Evolutionary conservation across 2,888 invertebrate species (phyloP).

Genomic region (Nemotelus pantherinus): DNA sequence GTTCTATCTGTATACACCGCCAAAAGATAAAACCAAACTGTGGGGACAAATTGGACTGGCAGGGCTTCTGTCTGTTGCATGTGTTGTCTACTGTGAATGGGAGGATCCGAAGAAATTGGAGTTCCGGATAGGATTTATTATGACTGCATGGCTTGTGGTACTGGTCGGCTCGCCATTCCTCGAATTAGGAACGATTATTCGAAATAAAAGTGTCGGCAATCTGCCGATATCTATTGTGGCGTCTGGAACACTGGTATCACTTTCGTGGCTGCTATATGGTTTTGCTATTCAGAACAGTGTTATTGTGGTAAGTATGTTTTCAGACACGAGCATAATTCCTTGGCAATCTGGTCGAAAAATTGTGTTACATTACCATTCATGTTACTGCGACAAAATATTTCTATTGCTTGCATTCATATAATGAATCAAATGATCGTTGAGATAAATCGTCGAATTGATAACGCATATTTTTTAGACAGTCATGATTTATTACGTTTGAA

Average conservation of each 20-base stretch:
- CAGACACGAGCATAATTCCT: not conserved
- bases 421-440: no score
- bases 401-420: no score
- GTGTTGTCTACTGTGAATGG: constrained; percentile 72
- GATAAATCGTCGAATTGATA: no score
- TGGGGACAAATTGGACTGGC: constrained; percentile 70
- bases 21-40: constrained; percentile 66
- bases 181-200: constrained; percentile 77
- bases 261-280: constrained; percentile 61
- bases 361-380: no score
- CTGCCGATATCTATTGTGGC: constrained; percentile 90
- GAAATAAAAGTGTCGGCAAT: constrained; percentile 82
- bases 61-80: constrained; percentile 68
- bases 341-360: not conserved
- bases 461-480: no score
- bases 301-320: constrained; percentile 57
- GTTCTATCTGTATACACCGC: constrained; percentile 73
- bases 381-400: no score
- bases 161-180: constrained; percentile 78
- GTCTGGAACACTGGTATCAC: constrained; percentile 78
- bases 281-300: constrained; percentile 60
- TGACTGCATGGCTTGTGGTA: constrained; percentile 74
- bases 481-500: no score
- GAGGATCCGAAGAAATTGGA: constrained; percentile 75
- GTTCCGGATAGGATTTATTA: constrained; percentile 75